Evolutionary conservation across 2,888 invertebrate species (phyloP).

Genomic region (Trichopria drosophilae): DNA sequence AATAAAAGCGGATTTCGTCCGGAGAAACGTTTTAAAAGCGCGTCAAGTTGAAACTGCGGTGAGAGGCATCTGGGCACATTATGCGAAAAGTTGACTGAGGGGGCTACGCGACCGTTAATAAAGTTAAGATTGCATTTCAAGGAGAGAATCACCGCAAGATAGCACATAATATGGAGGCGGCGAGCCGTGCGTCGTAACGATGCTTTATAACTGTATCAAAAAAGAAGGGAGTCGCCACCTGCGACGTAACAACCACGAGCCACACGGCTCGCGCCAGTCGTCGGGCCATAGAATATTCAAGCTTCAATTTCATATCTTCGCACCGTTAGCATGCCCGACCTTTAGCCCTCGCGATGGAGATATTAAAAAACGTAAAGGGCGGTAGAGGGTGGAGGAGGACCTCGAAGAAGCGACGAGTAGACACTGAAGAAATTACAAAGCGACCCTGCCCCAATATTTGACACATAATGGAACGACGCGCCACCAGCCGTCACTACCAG

Average conservation of each 20-base stretch:
- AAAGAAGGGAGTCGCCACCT: constrained; percentile 37
- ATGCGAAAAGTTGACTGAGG: too few species aligned
- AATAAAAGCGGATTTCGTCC: constrained; percentile 3
- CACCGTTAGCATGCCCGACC: constrained; percentile 30
- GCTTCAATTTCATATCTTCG: constrained; percentile 57
- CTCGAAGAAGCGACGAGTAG: constrained; percentile 13
- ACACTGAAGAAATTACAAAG: constrained; percentile 45
- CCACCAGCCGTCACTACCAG: constrained; percentile 27
- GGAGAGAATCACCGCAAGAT: constrained; percentile 48
- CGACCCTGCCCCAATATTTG: constrained; percentile 45
- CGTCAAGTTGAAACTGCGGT: too few species aligned
- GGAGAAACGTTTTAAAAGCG: too few species aligned
- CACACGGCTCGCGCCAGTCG: constrained; percentile 40
- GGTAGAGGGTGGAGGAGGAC: constrained; percentile 23
- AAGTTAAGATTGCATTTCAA: constrained; percentile 52
- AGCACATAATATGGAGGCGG: constrained; percentile 51
- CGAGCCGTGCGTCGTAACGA: constrained; percentile 51
- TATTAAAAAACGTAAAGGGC: constrained; percentile 49
- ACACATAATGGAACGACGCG: constrained; percentile 45
- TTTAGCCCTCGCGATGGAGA: constrained; percentile 37
- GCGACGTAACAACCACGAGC: constrained; percentile 29
- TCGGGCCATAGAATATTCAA: constrained; percentile 57
- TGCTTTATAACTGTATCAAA: constrained; percentile 55
- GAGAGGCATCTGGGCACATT: too few species aligned
- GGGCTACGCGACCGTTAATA: too few species aligned